Conservation (phyloP, 2,113 vertebrate species). For the Aphelocoma coerulescens region DNA sequence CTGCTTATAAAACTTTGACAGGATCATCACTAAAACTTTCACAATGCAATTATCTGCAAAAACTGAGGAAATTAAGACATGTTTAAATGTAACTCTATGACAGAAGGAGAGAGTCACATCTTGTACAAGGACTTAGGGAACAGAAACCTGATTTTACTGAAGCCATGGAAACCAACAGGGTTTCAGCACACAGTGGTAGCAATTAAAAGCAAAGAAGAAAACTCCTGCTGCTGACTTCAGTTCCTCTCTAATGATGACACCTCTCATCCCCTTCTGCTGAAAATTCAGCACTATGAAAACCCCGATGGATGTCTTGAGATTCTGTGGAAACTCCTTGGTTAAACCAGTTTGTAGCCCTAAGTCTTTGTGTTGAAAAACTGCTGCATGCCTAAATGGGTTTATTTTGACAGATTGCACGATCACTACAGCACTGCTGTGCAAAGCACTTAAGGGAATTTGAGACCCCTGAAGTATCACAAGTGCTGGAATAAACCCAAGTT, state of each 20-base stretch:
- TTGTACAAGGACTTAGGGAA: neutral
- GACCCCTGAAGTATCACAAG: neutral
- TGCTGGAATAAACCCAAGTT: neutral
- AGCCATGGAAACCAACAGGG: neutral
- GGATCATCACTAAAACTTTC: neutral
- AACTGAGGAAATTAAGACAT: neutral
- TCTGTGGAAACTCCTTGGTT: neutral
- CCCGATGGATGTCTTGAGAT: neutral
- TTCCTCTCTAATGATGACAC: neutral
- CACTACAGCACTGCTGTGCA: neutral
- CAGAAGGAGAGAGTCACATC: neutral
- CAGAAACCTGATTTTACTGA: neutral
- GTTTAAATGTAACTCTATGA: neutral
- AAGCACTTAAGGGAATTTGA: constrained; percentile 8
- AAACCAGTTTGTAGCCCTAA: neutral
- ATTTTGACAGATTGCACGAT: neutral
- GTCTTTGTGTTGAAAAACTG: neutral
- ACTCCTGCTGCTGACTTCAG: neutral
- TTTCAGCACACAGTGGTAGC: neutral
- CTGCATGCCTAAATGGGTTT: neutral
- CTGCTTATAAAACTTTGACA: neutral
- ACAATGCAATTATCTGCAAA: constrained; percentile 1
- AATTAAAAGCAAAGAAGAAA: neutral
- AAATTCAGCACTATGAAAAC: neutral
- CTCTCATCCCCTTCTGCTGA: neutral